Evolutionary conservation across 2,797 vertebrate genomes (phyloP).

Genomic region (Neomorphus geoffroyi): DNA sequence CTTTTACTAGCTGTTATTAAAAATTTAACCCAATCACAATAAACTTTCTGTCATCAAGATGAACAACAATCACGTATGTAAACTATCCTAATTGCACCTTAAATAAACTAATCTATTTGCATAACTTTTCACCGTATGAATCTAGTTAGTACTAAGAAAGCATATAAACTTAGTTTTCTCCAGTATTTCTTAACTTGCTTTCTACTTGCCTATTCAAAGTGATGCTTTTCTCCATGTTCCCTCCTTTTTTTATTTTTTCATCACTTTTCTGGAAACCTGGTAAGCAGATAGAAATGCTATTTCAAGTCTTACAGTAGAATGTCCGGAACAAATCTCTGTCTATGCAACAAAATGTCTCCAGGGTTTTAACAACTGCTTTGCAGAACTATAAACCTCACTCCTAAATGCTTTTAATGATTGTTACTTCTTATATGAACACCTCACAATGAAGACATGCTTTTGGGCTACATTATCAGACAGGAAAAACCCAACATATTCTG

Average conservation of each 20-base stretch:
- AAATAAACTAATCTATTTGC: neutral
- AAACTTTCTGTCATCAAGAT: neutral
- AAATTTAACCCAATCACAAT: neutral
- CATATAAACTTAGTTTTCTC: neutral
- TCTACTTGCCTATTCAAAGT: neutral
- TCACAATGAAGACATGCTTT: neutral
- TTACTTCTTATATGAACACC: neutral
- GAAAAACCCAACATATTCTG: neutral
- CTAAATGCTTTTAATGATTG: neutral
- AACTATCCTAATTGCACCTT: neutral
- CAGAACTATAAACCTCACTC: neutral
- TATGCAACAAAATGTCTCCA: neutral
- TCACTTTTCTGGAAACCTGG: neutral
- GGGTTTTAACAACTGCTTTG: neutral
- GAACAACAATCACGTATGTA: neutral
- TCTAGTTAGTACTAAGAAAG: neutral
- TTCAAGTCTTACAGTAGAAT: neutral
- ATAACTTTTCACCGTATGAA: neutral
- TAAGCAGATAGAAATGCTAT: neutral
- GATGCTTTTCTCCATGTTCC: neutral
- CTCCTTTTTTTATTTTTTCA: neutral
- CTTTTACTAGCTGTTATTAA: fast-evolving
- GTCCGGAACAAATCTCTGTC: neutral
- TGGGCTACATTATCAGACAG: neutral
- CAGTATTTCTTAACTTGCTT: neutral